Conservation (phyloP, 2,888 invertebrate genomes). For the Agelastica alni region DNA sequence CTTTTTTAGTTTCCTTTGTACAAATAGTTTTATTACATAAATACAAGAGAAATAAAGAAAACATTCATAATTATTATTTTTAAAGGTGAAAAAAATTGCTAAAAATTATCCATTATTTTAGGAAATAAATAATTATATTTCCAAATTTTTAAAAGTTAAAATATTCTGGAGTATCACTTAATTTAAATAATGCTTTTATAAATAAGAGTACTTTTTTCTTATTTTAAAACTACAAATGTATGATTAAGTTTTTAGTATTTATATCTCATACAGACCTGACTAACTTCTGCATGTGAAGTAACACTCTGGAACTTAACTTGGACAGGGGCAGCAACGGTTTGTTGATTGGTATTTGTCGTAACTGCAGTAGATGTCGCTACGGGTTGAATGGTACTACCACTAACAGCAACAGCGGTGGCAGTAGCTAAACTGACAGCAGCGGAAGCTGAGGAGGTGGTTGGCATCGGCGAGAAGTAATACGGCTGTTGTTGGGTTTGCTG, state of each 20-base stretch:
- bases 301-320: slow-evolving; percentile 56
- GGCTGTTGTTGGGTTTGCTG: slow-evolving; percentile 58
- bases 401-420: slow-evolving; percentile 46
- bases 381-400: slow-evolving; percentile 5
- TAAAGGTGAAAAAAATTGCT: too few species aligned
- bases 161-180: neutral
- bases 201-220: too few species aligned
- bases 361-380: slow-evolving; percentile 8
- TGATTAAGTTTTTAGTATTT: too few species aligned
- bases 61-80: too few species aligned
- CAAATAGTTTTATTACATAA: too few species aligned
- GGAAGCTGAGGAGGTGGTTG: slow-evolving; percentile 52
- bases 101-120: too few species aligned
- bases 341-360: slow-evolving; percentile 7
- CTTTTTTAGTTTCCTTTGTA: too few species aligned
- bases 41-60: too few species aligned
- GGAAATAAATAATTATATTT: too few species aligned
- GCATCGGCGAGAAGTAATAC: slow-evolving; percentile 59
- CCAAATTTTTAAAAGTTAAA: neutral
- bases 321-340: slow-evolving; percentile 33
- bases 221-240: too few species aligned
- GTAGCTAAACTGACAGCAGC: slow-evolving; percentile 47
- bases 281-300: slow-evolving; percentile 61
- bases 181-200: neutral
- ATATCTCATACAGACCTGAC: slow-evolving; percentile 57